These are phyloP conservation scores for Ectropis grisescens DNA, from an alignment of 1,140 invertebrate species.

Conservation along the genomic window DNA sequence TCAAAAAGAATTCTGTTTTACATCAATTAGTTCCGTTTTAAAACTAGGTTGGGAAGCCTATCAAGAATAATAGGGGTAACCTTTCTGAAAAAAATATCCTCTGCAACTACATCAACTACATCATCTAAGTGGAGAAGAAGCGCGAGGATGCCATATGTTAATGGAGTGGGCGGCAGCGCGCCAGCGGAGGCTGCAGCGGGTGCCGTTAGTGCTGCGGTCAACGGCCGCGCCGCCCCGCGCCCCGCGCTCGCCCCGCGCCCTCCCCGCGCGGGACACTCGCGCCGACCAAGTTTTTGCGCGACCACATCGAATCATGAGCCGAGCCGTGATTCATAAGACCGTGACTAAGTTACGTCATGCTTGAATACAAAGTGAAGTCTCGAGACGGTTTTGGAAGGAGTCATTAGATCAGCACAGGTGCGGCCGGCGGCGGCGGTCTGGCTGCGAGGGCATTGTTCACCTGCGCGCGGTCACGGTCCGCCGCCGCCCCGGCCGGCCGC, in stretches of 20 bases:
- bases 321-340: neutral
- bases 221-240: conserved; percentile 46
- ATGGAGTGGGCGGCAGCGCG: neutral
- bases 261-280: conserved; percentile 3
- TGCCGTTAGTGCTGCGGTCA: conserved; percentile 34
- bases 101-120: no score
- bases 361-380: no score
- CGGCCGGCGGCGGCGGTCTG: no score
- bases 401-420: no score
- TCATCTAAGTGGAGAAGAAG: no score
- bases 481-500: conserved; percentile 3
- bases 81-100: no score
- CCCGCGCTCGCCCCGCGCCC: conserved; percentile 10
- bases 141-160: no score
- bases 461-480: conserved; percentile 16
- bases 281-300: conserved; percentile 2
- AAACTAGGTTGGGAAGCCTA: no score
- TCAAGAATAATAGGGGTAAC: no score
- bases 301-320: neutral
- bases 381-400: no score
- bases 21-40: no score
- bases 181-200: neutral
- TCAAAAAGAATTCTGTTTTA: no score
- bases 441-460: conserved; percentile 15
- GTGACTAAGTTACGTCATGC: neutral